A percentile compares a stretch with the other conserved stretches of the same genome.
Conservation (phyloP, 2,797 vertebrate species). For the Harpagifer antarcticus region DNA sequence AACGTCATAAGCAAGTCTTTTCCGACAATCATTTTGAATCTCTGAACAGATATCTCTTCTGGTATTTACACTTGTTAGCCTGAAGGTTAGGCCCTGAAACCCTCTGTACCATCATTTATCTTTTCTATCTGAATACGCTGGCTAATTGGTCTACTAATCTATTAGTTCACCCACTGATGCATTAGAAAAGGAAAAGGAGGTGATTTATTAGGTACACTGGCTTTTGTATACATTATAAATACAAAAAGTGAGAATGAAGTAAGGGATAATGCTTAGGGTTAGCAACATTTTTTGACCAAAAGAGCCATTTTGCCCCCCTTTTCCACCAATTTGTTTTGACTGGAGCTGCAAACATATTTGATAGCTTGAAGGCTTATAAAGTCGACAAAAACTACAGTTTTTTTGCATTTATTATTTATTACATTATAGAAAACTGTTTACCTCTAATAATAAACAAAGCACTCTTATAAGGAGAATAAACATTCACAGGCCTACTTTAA, state of each 20-base stretch:
- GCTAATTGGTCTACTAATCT: conserved; percentile 9
- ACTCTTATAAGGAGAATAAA: too few species aligned
- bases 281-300: too few species aligned
- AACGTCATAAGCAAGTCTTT: conserved; percentile 46
- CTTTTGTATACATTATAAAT: neutral
- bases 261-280: too few species aligned
- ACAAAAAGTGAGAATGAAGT: neutral
- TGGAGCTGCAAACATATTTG: too few species aligned
- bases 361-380: too few species aligned
- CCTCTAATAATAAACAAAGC: too few species aligned
- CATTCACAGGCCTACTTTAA: too few species aligned
- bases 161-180: conserved; percentile 14
- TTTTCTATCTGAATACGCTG: conserved; percentile 11
- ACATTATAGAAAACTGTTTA: too few species aligned
- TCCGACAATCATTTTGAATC: conserved; percentile 44
- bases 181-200: neutral
- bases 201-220: neutral
- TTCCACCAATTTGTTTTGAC: too few species aligned
- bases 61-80: conserved; percentile 45
- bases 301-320: too few species aligned
- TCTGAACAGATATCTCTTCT: conserved; percentile 34
- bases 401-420: too few species aligned
- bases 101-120: conserved; percentile 42
- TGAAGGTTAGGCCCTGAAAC: conserved; percentile 45
- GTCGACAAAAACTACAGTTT: too few species aligned